phyloP scores from a whole-genome alignment of 2,888 invertebrate genomes.

The Clepsis dumicolana region DNA sequence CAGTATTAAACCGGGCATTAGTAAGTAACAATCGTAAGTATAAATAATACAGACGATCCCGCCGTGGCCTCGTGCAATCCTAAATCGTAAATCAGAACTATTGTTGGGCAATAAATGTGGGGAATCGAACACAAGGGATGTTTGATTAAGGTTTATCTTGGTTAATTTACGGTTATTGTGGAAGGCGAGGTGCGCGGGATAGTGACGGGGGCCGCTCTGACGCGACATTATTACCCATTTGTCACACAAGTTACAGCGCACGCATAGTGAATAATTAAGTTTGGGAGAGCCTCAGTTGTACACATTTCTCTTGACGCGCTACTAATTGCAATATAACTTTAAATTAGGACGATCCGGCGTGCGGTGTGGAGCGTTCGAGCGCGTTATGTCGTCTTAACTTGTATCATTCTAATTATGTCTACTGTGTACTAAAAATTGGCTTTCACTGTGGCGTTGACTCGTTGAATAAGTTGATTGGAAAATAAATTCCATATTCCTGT shows the following conservation, averaged over 20 bases:
- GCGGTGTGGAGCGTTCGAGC: constrained; percentile 19
- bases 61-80: constrained; percentile 63
- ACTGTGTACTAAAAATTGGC: too few species aligned
- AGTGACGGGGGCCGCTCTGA: constrained; percentile 38
- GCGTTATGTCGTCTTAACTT: constrained; percentile 13
- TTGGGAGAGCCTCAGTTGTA: constrained; percentile 38
- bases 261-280: constrained; percentile 49
- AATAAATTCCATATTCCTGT: too few species aligned
- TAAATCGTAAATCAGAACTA: constrained; percentile 83
- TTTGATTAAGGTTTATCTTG: constrained; percentile 84
- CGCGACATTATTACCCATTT: constrained; percentile 47
- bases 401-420: constrained; percentile 2
- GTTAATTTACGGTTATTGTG: constrained; percentile 81
- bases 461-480: too few species aligned
- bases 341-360: constrained; percentile 40
- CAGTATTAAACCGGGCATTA: constrained; percentile 37
- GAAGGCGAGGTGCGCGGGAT: constrained; percentile 43
- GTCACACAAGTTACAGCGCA: constrained; percentile 45
- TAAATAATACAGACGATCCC: constrained; percentile 75
- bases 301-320: constrained; percentile 40
- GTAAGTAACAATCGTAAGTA: constrained; percentile 49
- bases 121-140: constrained; percentile 81
- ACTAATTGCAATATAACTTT: constrained; percentile 42
- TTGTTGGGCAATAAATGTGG: constrained; percentile 81
- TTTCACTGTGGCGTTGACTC: too few species aligned